Percentiles rank a stretch among this genome's conserved stretches.
These are phyloP conservation scores for Noctuana brunneofusca DNA, from an alignment of 2,888 invertebrate species.

Conservation along the genomic window DNA sequence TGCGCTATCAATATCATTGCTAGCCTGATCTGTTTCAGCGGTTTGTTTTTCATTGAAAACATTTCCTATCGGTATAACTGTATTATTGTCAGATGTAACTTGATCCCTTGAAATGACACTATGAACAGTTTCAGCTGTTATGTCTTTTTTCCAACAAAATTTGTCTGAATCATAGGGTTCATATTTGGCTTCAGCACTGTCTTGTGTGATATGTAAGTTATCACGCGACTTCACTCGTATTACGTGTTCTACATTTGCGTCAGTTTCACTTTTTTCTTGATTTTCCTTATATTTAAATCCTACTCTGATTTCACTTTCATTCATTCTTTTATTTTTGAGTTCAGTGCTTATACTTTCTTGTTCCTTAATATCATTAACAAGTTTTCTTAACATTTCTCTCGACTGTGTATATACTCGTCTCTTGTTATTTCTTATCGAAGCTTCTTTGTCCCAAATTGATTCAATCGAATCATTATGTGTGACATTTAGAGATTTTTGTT, in stretches of 20 bases:
- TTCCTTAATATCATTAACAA: background rate
- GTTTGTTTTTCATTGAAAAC: background rate
- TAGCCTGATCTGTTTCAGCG: background rate
- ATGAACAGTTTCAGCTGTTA: background rate
- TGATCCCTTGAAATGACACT: background rate
- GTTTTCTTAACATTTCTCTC: background rate
- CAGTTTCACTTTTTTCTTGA: background rate
- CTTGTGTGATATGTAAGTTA: background rate
- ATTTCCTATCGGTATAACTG: background rate
- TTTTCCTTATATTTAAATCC: background rate
- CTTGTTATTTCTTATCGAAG: background rate
- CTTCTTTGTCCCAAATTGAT: constrained; percentile 6
- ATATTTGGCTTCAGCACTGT: background rate
- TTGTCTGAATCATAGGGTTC: background rate
- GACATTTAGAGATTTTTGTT: background rate
- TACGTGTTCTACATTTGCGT: background rate
- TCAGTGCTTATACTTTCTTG: background rate
- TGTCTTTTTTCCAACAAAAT: background rate
- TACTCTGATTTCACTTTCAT: background rate
- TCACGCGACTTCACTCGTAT: background rate
- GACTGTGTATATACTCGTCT: background rate
- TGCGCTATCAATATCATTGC: background rate
- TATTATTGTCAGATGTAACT: background rate
- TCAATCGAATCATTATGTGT: background rate
- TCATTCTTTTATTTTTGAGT: constrained; percentile 2